These are phyloP conservation scores for Burhinus oedicnemus DNA, from an alignment of 2,113 vertebrate species.

Conservation along the genomic window DNA sequence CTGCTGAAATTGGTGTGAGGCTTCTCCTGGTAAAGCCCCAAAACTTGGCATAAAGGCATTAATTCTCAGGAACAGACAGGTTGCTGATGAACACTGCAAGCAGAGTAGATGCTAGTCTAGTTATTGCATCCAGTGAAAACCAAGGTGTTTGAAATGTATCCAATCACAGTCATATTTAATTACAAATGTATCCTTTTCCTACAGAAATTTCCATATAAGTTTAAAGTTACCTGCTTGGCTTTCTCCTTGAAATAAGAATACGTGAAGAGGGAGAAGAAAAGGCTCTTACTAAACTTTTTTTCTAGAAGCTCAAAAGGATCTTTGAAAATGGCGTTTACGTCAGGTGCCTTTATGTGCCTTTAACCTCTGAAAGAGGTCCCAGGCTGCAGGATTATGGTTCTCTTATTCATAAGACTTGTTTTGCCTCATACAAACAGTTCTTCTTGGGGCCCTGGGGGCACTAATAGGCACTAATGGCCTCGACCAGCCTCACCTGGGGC, in stretches of 20 bases:
- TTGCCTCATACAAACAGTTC: background rate
- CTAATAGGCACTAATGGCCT: background rate
- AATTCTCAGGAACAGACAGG: background rate
- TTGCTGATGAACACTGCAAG: background rate
- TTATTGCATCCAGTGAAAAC: background rate
- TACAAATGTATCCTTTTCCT: background rate
- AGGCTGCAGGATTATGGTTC: background rate
- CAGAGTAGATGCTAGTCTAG: background rate
- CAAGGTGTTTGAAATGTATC: background rate
- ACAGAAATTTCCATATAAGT: background rate
- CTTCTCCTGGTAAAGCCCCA: background rate
- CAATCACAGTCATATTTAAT: background rate
- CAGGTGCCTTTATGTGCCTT: background rate
- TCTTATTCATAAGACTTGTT: background rate
- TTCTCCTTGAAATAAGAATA: background rate
- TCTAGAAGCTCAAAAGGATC: background rate
- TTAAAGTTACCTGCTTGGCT: background rate
- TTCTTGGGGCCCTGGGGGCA: background rate
- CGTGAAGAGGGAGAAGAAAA: background rate
- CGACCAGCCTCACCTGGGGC: background rate
- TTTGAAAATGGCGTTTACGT: background rate
- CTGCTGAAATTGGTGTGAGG: background rate
- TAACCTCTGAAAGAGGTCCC: background rate
- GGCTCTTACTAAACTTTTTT: background rate
- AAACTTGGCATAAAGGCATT: background rate